Evolutionary conservation across 2,113 vertebrate genomes (phyloP).

Genomic region (Apaloderma vittatum): DNA sequence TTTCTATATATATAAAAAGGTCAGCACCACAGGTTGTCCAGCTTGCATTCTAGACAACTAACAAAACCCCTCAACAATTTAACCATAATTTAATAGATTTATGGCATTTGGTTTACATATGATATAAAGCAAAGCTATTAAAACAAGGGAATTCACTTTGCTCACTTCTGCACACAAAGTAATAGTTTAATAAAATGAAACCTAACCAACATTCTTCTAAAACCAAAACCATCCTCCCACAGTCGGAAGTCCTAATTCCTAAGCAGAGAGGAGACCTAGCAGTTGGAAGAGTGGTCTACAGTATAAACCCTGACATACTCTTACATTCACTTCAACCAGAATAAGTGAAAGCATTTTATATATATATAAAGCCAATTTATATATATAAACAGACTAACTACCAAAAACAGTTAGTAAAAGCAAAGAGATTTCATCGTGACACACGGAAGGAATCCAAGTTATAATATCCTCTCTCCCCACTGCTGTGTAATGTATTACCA

Average conservation of each 20-base stretch:
- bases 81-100: slow-evolving; percentile 78
- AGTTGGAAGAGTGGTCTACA: slow-evolving; percentile 67
- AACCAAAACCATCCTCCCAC: slow-evolving; percentile 61
- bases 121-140: slow-evolving; percentile 79
- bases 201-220: slow-evolving; percentile 71
- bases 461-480: slow-evolving; percentile 5
- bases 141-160: slow-evolving; percentile 79
- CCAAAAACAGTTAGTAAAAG: slow-evolving; percentile 73
- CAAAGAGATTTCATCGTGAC: slow-evolving; percentile 59
- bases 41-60: slow-evolving; percentile 71
- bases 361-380: slow-evolving; percentile 79
- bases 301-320: slow-evolving; percentile 75
- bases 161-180: slow-evolving; percentile 76
- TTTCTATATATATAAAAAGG: slow-evolving; percentile 77
- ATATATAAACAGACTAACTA: slow-evolving; percentile 80
- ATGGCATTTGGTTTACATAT: slow-evolving; percentile 85
- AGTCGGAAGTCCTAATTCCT: slow-evolving; percentile 65
- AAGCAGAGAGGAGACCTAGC: slow-evolving; percentile 63
- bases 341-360: slow-evolving; percentile 80
- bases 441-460: slow-evolving; percentile 15
- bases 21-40: slow-evolving; percentile 83
- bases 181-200: slow-evolving; percentile 71
- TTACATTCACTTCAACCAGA: slow-evolving; percentile 82
- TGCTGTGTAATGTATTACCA: slow-evolving; percentile 19
- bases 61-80: slow-evolving; percentile 76